A percentile compares a stretch with the other conserved stretches of the same genome.
Evolutionary conservation across 1,140 invertebrate genomes (phyloP).

Genomic region (Brachionus plicatilis): DNA sequence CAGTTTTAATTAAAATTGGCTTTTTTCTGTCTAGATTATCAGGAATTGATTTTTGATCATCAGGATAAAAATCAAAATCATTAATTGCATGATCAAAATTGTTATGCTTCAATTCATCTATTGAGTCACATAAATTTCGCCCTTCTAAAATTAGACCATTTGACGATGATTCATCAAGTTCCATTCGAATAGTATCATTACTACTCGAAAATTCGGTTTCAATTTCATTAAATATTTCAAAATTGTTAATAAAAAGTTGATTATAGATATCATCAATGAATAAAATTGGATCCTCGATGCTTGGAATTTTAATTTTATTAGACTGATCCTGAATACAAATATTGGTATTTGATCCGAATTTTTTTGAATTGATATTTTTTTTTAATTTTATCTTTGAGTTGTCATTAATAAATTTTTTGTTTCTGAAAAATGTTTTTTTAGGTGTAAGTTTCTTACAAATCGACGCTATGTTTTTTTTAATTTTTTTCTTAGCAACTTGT

Average conservation of each 20-base stretch:
- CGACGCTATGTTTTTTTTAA: background rate
- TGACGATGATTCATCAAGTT: background rate
- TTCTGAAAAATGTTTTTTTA: background rate
- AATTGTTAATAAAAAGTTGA: background rate
- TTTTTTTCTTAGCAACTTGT: background rate
- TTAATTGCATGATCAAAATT: too few species aligned
- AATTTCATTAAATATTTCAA: background rate
- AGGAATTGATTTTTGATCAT: too few species aligned
- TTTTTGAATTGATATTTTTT: background rate
- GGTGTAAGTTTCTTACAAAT: background rate
- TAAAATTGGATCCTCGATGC: slow-evolving; percentile 4
- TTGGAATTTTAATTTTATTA: background rate
- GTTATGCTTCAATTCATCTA: background rate
- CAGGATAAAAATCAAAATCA: too few species aligned
- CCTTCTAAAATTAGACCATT: background rate
- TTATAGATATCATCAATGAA: slow-evolving; percentile 11
- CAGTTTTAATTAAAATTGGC: background rate
- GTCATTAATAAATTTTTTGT: too few species aligned
- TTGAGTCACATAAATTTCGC: background rate
- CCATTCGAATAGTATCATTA: background rate
- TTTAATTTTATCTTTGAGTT: background rate
- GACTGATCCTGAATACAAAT: background rate
- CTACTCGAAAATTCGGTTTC: background rate
- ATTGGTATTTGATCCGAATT: background rate
- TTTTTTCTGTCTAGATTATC: background rate